Conservation (phyloP, 2,113 vertebrate species). For the Pseudorectes ferrugineus region DNA sequence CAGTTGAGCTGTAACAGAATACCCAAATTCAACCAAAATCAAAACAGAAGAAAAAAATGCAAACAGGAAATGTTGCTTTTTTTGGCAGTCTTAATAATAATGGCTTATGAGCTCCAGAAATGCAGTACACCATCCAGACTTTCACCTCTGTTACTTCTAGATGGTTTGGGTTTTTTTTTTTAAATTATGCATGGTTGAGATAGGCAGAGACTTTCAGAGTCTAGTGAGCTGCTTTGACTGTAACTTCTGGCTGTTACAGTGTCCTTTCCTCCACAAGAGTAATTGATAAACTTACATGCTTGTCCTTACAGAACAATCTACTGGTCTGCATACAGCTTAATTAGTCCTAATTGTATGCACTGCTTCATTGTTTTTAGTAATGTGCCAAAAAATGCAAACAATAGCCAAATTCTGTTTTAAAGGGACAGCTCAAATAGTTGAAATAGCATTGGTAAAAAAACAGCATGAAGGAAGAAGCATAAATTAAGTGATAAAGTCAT, state of each 20-base stretch:
- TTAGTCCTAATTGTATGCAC: neutral
- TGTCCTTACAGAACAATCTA: neutral
- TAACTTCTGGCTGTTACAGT: neutral
- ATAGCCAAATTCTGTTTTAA: neutral
- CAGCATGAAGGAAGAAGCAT: neutral
- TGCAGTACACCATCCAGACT: neutral
- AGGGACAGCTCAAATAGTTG: neutral
- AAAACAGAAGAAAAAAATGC: constrained; percentile 2
- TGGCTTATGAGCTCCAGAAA: neutral
- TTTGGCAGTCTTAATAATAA: neutral
- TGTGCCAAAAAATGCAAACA: neutral
- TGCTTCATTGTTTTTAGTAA: neutral
- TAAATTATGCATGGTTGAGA: neutral
- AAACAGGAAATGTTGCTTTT: neutral
- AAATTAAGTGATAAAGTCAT: neutral
- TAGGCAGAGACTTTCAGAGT: neutral
- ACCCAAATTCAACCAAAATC: neutral
- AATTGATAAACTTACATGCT: neutral
- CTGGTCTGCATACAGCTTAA: neutral
- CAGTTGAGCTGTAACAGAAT: neutral
- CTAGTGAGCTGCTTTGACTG: neutral
- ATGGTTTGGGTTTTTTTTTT: neutral
- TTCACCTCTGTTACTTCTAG: neutral
- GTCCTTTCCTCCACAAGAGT: neutral
- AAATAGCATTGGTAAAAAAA: neutral